Base-by-base conservation (phyloP, 2,113 vertebrate genomes). In the Upupa epops region DNA sequence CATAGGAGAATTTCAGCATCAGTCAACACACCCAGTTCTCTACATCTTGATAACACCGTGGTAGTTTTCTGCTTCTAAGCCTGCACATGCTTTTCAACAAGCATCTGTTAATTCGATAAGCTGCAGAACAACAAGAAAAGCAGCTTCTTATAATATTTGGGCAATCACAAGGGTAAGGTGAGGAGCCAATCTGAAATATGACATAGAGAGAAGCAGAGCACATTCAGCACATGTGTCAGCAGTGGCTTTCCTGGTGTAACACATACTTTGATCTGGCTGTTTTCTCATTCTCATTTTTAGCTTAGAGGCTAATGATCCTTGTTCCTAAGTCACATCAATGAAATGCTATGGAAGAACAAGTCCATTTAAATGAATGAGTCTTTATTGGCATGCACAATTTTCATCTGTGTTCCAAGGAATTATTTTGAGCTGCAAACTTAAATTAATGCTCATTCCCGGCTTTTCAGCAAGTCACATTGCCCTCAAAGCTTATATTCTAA, bases 321-420 rank as follows among this genome's bases (percentile, higher is more conserved):
- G 76, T 90, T 92, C 86, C 92, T 90, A 88, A 95, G 80, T 75
- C 88, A 58, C 88, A 76, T 84, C 83, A 75, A 65, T 42, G 70
- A 55, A 78, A 51, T 3, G 14, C 66, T 82, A 2, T 1, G 3
- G 90, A 88, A 90, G 70, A 46, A 88, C 49, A 86, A 82, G 71
- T 84, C 70, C 63, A 55, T 82, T 88, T 55, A 64, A 88, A 82
- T 0, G 7, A 86, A 31, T 17, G 29, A 79, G 59, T 36, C 80
- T 90, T 5, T 61, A 75, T 26, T 55, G 74, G 74, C 83, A 73
- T 64, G 42, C 64, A 74, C 60, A 6, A 54, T 88, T 94, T 91
- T 74, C 69, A 29, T 80, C 76, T 9, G 0, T 8, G 45, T 94
- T 88, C 72, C 86, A 68, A 85, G 65, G 76, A 91, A 88, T 70